Conservation (phyloP, 2,888 invertebrate species). For the Ornithoptera alexandrae region DNA sequence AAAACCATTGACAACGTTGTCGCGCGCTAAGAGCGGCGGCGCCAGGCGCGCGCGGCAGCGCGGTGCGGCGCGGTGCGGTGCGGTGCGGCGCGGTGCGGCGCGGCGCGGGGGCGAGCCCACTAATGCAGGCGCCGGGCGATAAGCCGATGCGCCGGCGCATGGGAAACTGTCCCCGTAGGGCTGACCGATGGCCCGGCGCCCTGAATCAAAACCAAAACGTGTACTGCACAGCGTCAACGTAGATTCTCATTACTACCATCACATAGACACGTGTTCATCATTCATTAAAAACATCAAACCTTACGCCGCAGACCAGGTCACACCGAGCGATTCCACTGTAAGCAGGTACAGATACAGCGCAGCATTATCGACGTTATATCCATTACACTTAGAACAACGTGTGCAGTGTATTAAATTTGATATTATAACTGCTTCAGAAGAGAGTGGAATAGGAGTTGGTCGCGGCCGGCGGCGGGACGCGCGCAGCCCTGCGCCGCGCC, state of each 20-base stretch:
- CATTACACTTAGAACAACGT: too few relatives aligned
- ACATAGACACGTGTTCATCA: too few relatives aligned
- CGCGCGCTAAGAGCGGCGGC: constrained; percentile 66
- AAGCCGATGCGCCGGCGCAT: constrained; percentile 23
- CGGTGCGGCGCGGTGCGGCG: neutral
- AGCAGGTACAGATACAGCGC: too few relatives aligned
- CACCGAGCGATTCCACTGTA: too few relatives aligned
- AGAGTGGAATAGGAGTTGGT: too few relatives aligned
- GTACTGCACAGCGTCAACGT: neutral
- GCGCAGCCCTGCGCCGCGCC: constrained; percentile 22
- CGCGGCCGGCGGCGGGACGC: too few relatives aligned
- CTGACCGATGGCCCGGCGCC: constrained; percentile 4
- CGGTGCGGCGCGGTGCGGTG: constrained; percentile 3
- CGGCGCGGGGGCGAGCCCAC: constrained; percentile 12
- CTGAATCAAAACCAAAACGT: neutral
- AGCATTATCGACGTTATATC: too few relatives aligned
- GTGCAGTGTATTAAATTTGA: too few relatives aligned
- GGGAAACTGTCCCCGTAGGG: constrained; percentile 25
- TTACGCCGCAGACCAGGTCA: too few relatives aligned
- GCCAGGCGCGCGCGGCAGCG: constrained; percentile 44
- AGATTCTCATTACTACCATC: too few relatives aligned
- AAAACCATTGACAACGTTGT: constrained; percentile 53
- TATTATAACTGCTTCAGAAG: too few relatives aligned
- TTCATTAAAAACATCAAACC: too few relatives aligned
- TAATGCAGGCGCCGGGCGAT: constrained; percentile 29